Evolutionary conservation across 2,113 vertebrate species (phyloP).

Genomic region (Myrmecobius fasciatus): DNA sequence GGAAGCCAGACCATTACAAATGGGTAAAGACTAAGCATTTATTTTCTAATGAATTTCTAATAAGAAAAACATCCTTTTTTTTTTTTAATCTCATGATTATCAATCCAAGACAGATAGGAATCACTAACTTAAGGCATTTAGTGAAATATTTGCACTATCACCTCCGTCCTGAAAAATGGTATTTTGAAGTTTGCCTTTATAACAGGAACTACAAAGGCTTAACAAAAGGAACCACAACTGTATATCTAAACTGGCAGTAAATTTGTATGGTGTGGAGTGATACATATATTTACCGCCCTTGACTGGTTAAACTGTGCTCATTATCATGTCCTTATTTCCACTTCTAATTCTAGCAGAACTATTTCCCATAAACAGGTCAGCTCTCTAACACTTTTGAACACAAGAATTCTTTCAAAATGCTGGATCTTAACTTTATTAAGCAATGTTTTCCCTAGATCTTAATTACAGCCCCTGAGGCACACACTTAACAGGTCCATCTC

Average conservation of each 20-base stretch:
- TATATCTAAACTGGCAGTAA: constrained; percentile 63
- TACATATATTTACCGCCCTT: constrained; percentile 68
- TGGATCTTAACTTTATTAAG: constrained; percentile 56
- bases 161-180: constrained; percentile 58
- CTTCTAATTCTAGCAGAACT: constrained; percentile 77
- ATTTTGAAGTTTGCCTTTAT: constrained; percentile 66
- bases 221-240: constrained; percentile 70
- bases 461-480: constrained; percentile 39
- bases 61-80: constrained; percentile 38
- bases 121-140: constrained; percentile 48
- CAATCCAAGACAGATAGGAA: constrained; percentile 37
- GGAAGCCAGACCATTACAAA: constrained; percentile 37
- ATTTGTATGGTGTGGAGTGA: constrained; percentile 56
- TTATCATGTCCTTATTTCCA: constrained; percentile 77
- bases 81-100: constrained; percentile 12
- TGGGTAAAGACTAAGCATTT: constrained; percentile 43
- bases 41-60: constrained; percentile 38
- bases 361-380: constrained; percentile 70
- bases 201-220: constrained; percentile 70
- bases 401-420: constrained; percentile 58
- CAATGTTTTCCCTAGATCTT: constrained; percentile 56
- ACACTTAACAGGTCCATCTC: constrained; percentile 42
- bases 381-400: constrained; percentile 53
- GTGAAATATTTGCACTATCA: constrained; percentile 49
- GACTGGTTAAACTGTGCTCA: constrained; percentile 72